phyloP scores from a whole-genome alignment of 2,113 vertebrate genomes.

The Pitta sordida region DNA sequence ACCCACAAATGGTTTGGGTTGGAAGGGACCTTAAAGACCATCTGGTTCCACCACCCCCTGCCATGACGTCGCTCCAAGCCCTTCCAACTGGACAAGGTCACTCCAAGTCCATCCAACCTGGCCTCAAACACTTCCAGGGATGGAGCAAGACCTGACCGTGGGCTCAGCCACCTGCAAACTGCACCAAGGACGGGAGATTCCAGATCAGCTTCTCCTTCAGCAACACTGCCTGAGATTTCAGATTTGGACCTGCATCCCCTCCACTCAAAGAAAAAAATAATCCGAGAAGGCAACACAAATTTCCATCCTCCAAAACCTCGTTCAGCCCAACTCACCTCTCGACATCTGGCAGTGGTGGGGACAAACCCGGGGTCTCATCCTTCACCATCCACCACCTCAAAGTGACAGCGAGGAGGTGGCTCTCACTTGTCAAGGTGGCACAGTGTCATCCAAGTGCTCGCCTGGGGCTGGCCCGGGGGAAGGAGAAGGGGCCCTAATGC shows the following conservation, averaged over 20 bases:
- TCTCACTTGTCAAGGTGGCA: neutral
- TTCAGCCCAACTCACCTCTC: rapidly evolving
- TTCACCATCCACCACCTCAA: neutral
- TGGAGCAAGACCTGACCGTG: neutral
- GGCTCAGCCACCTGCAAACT: neutral
- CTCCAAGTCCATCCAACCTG: neutral
- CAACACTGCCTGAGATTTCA: neutral
- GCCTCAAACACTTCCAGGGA: neutral
- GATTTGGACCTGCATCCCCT: neutral
- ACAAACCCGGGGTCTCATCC: rapidly evolving
- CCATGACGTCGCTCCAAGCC: too few relatives aligned
- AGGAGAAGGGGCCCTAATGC: neutral
- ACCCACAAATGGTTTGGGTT: neutral
- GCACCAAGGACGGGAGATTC: rapidly evolving
- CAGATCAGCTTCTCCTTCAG: neutral
- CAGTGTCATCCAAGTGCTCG: rapidly evolving
- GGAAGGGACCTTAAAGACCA: too few relatives aligned
- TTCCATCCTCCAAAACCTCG: neutral
- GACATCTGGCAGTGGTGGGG: rapidly evolving
- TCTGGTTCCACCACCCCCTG: neutral
- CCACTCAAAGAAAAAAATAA: neutral
- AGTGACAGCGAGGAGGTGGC: neutral
- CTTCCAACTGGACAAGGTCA: neutral
- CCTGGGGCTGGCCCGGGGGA: neutral
- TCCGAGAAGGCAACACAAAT: neutral